Base-by-base conservation (phyloP, 2,113 vertebrate species). In the Morone chrysops region DNA sequence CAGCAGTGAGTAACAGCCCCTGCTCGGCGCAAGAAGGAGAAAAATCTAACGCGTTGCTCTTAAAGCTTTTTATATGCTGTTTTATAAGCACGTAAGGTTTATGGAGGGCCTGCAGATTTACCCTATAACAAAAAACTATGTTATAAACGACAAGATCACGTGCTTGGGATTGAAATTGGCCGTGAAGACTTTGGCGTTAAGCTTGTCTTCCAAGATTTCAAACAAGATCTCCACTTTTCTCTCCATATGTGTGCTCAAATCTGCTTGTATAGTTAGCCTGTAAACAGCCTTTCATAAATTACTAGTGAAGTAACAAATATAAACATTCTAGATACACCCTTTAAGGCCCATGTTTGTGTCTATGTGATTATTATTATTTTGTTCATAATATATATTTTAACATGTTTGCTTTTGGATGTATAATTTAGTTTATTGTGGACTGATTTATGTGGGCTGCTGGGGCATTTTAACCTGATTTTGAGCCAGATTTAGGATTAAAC, bases 21-120 rank as follows among this genome's bases (percentile, higher is more conserved):
- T 18, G 68, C 71, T 79, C 36, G 59, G 68, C 50, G 94, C 91
- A 94, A 95, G 93, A 95, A 94, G 95, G 94, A 96, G 95, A 54
- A 94, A 95, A 95, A 95, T 94, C 94, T 92, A 94, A 94, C 94
- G 94, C 96, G 95, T 94, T 94, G 96, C 97, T 97, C 96, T 99
- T 99, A 99, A 99, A 95, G 96, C 93, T 94, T 93, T 99, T 99
- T 99, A 99, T 98, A 97, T 97, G 97, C 97, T 97, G 96, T 99
- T 99, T 99, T 99, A 99, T 99, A 99, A 97, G 97, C 97, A 96
- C 96, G 96, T 95, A 96, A 97, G 96, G 96, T 99, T 99, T 99
- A 99, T 98, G 96, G 98, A 97, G 97, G 97, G 95, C 96, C 96
- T 96, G 96, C 96, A 97, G 96, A 97, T 98, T 97, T 97, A 95